phyloP scores from a whole-genome alignment of 2,888 invertebrate genomes.

The Beris morrisii region DNA sequence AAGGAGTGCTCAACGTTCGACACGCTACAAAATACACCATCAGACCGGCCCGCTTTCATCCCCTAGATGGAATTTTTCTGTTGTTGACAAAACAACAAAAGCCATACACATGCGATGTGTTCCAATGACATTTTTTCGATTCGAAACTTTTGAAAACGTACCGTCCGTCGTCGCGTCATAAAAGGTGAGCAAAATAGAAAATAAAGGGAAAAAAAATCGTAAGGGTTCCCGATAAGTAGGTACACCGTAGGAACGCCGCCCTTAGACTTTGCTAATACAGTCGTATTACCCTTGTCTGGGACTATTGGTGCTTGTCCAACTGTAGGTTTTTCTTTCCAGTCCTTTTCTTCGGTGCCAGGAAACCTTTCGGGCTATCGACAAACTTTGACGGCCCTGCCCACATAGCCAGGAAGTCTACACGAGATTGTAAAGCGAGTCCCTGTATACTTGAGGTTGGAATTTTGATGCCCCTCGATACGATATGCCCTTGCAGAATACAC shows the following conservation, averaged over 20 bases:
- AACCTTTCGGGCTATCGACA: constrained; percentile 15
- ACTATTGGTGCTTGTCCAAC: constrained; percentile 7
- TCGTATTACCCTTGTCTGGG: constrained; percentile 10
- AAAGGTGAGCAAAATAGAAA: too few relatives aligned
- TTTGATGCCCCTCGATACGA: constrained; percentile 7
- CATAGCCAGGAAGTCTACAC: constrained; percentile 7
- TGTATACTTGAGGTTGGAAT: constrained; percentile 8
- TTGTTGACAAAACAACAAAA: constrained; percentile 25
- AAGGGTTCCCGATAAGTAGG: too few relatives aligned
- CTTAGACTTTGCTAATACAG: constrained; percentile 12
- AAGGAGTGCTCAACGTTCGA: too few relatives aligned
- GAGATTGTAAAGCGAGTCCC: constrained; percentile 7
- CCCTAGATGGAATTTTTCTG: constrained; percentile 24
- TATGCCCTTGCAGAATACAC: not conserved
- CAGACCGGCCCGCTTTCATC: not conserved
- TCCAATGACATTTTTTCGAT: constrained; percentile 16
- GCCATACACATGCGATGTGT: constrained; percentile 17
- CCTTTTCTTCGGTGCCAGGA: not conserved
- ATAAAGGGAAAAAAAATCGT: too few relatives aligned
- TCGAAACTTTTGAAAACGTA: not conserved
- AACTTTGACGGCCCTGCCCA: not conserved
- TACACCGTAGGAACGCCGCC: too few relatives aligned
- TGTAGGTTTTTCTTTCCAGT: constrained; percentile 17
- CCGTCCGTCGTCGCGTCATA: too few relatives aligned
- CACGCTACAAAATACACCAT: too few relatives aligned